Percentiles rank a stretch among this genome's conserved stretches.
Evolutionary conservation across 2,888 invertebrate genomes (phyloP).

Genomic region (Dasypolia templi): DNA sequence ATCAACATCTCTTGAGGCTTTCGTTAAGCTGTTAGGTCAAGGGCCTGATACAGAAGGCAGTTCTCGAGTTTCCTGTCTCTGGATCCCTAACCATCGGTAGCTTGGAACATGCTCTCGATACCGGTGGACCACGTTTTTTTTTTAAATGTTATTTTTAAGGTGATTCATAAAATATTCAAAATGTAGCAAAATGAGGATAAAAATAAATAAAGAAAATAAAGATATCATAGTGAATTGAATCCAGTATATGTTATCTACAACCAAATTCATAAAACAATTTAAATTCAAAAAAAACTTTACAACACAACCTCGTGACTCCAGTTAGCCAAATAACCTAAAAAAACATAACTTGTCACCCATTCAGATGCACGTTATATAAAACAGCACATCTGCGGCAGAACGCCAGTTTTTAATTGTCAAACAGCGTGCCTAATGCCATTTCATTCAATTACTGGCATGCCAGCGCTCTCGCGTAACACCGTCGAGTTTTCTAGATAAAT

Average conservation of each 20-base stretch:
- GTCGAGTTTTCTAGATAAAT: slow-evolving; percentile 48
- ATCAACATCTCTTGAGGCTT: too few relatives aligned
- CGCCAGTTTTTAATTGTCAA: slow-evolving; percentile 74
- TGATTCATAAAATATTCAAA: too few relatives aligned
- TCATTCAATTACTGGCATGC: slow-evolving; percentile 73
- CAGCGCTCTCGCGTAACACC: slow-evolving; percentile 49
- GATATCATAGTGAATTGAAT: too few relatives aligned
- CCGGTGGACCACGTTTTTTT: too few relatives aligned
- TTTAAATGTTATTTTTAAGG: too few relatives aligned
- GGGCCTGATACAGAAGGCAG: too few relatives aligned
- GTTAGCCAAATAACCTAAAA: slow-evolving; percentile 39
- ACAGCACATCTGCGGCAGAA: slow-evolving; percentile 56
- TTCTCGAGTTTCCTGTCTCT: too few relatives aligned
- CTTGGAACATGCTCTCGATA: too few relatives aligned
- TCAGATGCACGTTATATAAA: slow-evolving; percentile 48
- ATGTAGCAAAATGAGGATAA: too few relatives aligned
- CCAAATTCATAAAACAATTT: neutral
- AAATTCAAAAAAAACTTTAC: neutral
- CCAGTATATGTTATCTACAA: neutral
- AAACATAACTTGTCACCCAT: slow-evolving; percentile 55
- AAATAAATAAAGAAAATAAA: too few relatives aligned
- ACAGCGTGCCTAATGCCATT: slow-evolving; percentile 71
- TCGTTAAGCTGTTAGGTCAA: too few relatives aligned
- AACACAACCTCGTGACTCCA: slow-evolving; percentile 13
- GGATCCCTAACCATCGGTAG: too few relatives aligned